Percentiles rank a stretch among this genome's conserved stretches.
Conservation (phyloP, 2,113 vertebrate species). For the Periophthalmodon schlosseri region DNA sequence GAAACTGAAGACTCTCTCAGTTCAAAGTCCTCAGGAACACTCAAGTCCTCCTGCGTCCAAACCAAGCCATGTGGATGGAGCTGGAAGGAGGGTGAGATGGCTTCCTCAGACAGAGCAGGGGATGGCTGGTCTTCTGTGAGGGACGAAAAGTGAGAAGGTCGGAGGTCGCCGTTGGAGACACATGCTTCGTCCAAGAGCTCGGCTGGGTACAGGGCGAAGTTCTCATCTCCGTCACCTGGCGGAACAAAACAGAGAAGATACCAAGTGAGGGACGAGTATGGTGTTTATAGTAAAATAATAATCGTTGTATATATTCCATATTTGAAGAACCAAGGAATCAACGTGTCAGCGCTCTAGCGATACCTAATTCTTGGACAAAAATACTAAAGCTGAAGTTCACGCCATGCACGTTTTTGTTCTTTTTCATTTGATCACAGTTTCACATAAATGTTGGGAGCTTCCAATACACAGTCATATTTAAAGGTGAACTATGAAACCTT, state of each 20-base stretch:
- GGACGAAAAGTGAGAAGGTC: constrained; percentile 54
- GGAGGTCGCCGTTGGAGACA: constrained; percentile 78
- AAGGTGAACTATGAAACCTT: too few relatives aligned
- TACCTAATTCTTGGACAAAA: too few relatives aligned
- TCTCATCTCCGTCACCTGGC: constrained; percentile 85
- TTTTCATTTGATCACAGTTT: too few relatives aligned
- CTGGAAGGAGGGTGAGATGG: constrained; percentile 84
- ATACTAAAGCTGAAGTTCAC: too few relatives aligned
- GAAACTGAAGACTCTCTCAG: constrained; percentile 86
- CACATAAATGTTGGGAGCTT: too few relatives aligned
- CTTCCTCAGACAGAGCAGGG: constrained; percentile 83
- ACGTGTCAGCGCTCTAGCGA: too few relatives aligned
- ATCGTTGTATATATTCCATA: too few relatives aligned
- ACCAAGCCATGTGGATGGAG: constrained; percentile 73
- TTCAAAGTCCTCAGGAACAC: constrained; percentile 89
- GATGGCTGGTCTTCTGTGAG: constrained; percentile 82
- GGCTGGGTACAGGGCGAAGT: constrained; percentile 82
- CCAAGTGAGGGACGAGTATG: constrained; percentile 30
- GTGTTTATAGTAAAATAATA: not conserved
- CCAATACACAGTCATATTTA: too few relatives aligned
- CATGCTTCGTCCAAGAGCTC: constrained; percentile 81
- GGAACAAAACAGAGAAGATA: constrained; percentile 27
- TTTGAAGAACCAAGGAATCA: too few relatives aligned
- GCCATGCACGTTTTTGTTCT: too few relatives aligned
- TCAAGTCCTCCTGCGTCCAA: constrained; percentile 78